A percentile compares a stretch with the other conserved stretches of the same genome.
These are phyloP conservation scores for Onychostruthus taczanowskii DNA, from an alignment of 2,113 vertebrate species.

Conservation along the genomic window DNA sequence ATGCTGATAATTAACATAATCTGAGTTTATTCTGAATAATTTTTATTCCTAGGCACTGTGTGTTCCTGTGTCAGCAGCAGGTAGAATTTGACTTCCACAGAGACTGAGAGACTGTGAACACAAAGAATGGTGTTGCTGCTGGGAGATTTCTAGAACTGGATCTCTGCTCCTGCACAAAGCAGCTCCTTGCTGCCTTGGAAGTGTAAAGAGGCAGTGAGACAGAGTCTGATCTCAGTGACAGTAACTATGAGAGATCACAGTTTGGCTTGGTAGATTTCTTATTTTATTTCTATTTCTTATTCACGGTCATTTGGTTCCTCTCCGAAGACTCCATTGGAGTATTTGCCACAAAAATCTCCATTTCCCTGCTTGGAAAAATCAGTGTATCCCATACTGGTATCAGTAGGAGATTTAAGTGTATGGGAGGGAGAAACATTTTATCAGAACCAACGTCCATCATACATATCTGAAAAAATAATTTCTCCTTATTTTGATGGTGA, in stretches of 20 bases:
- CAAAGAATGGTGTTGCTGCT: slow-evolving; percentile 28
- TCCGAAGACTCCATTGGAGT: not conserved
- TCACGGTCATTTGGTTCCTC: slow-evolving; percentile 8
- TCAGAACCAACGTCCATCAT: not conserved
- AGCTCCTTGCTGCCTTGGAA: slow-evolving; percentile 53
- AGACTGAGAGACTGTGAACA: not conserved
- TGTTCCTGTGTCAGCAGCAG: slow-evolving; percentile 7
- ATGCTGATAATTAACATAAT: slow-evolving; percentile 1
- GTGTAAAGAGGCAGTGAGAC: not conserved
- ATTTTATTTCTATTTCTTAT: not conserved
- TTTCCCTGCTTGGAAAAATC: slow-evolving; percentile 3
- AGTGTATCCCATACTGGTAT: not conserved
- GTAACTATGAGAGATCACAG: not conserved
- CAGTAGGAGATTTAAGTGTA: not conserved
- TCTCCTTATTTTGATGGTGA: not conserved
- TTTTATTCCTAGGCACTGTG: not conserved
- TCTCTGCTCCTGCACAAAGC: slow-evolving; percentile 47
- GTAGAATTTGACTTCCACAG: slow-evolving; percentile 31
- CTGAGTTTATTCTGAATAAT: not conserved
- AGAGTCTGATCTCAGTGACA: not conserved
- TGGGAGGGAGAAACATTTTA: not conserved
- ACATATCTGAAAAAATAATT: not conserved
- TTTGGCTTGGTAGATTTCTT: not conserved
- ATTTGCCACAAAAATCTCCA: slow-evolving; percentile 27
- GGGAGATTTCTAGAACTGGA: slow-evolving; percentile 64